A percentile compares a stretch with the other conserved stretches of the same genome.
These are phyloP conservation scores for Poicephalus gulielmi DNA, from an alignment of 2,113 vertebrate genomes.

Conservation along the genomic window DNA sequence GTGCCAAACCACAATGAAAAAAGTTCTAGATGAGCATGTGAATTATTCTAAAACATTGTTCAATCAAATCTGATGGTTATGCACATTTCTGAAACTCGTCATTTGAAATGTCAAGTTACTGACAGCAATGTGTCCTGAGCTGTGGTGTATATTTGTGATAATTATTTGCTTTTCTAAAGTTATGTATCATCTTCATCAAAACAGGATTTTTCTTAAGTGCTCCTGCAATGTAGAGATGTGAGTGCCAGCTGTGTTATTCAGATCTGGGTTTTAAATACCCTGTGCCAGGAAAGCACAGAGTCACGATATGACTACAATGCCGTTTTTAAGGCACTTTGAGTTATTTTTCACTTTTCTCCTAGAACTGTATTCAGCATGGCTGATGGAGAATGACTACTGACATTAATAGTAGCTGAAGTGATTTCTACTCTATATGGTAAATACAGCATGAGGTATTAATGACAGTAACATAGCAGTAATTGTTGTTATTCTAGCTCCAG, in stretches of 20 bases:
- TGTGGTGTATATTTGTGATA: slow-evolving; percentile 55
- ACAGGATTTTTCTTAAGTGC: slow-evolving; percentile 31
- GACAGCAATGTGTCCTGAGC: slow-evolving; percentile 57
- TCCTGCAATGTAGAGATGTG: slow-evolving; percentile 26
- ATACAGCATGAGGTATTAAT: not conserved
- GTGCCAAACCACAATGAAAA: slow-evolving; percentile 60
- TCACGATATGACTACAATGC: not conserved
- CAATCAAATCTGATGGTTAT: slow-evolving; percentile 50
- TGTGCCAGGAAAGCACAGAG: not conserved
- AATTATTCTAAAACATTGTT: slow-evolving; percentile 61
- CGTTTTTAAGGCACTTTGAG: slow-evolving; percentile 9
- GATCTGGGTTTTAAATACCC: slow-evolving; percentile 14
- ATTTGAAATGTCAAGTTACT: slow-evolving; percentile 65
- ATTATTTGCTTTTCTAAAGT: slow-evolving; percentile 67
- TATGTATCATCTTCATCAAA: slow-evolving; percentile 48
- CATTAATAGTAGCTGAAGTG: not conserved
- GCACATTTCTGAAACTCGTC: slow-evolving; percentile 27
- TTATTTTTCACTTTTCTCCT: slow-evolving; percentile 12
- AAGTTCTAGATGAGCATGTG: slow-evolving; percentile 54
- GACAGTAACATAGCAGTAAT: not conserved
- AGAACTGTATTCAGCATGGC: not conserved
- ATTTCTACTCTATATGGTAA: not conserved
- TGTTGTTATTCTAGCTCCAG: not conserved
- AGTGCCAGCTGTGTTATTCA: not conserved
- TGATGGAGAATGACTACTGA: slow-evolving; percentile 22